A percentile compares a stretch with the other conserved stretches of the same genome.
These are phyloP conservation scores for Caretta caretta DNA, from an alignment of 2,113 vertebrate genomes.

Conservation along the genomic window DNA sequence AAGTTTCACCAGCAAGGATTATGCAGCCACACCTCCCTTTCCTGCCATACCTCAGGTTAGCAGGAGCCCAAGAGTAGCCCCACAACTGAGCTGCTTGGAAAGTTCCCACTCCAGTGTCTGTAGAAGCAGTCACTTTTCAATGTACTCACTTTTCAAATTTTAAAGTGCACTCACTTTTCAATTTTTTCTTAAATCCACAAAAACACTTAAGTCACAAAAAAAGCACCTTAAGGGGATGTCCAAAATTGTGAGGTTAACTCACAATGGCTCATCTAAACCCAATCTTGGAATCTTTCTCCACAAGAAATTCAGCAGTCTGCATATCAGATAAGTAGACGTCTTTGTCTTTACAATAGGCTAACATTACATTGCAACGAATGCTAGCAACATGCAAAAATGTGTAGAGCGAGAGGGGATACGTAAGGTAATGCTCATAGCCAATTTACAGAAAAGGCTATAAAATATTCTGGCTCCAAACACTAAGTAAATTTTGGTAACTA, in stretches of 20 bases:
- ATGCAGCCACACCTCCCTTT: neutral
- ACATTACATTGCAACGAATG: fast-evolving
- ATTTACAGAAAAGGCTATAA: neutral
- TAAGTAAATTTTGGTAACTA: neutral
- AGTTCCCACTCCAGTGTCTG: neutral
- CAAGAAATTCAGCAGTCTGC: neutral
- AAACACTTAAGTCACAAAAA: neutral
- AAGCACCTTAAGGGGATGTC: neutral
- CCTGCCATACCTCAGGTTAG: neutral
- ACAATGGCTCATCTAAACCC: neutral
- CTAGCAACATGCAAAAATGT: fast-evolving
- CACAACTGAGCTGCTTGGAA: neutral
- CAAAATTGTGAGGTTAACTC: neutral
- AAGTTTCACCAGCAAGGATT: neutral
- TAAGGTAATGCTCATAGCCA: neutral
- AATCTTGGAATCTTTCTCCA: neutral
- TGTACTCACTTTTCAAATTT: neutral
- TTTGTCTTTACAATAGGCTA: neutral
- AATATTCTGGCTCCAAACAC: neutral
- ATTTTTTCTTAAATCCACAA: neutral
- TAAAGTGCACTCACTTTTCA: neutral
- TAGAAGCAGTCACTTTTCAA: neutral
- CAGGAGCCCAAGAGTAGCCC: neutral
- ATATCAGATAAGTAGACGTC: neutral
- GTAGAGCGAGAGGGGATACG: neutral